These are phyloP conservation scores for Montipora foliosa DNA, from an alignment of 64 coral and sea anemone species.

Conservation along the genomic window DNA sequence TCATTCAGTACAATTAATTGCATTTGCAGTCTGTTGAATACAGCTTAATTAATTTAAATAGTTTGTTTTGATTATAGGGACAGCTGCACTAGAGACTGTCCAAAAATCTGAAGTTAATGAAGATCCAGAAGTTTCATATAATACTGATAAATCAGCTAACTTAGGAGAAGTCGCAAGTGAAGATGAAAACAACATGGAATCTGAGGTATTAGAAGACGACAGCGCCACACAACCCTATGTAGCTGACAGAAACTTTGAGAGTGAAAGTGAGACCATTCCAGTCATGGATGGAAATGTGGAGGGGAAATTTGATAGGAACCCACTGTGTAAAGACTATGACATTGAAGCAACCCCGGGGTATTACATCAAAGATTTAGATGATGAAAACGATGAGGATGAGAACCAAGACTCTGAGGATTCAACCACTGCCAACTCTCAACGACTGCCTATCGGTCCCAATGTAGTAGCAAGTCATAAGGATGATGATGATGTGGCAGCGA, in stretches of 20 bases:
- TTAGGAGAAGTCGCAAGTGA: neutral
- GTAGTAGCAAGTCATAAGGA: neutral
- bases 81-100: neutral
- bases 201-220: slow-evolving; percentile 21
- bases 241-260: slow-evolving; percentile 9
- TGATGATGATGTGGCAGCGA: neutral
- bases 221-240: slow-evolving; percentile 63
- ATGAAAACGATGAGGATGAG: slow-evolving; percentile 18
- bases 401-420: slow-evolving; percentile 12
- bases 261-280: slow-evolving; percentile 7
- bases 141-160: neutral
- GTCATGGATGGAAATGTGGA: neutral
- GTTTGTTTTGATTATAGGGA: neutral
- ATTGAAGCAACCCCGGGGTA: slow-evolving; percentile 28
- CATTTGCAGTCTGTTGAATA: too few relatives aligned
- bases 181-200: neutral
- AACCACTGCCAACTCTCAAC: slow-evolving; percentile 20
- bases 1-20: too few relatives aligned
- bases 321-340: neutral
- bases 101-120: neutral
- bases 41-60: too few relatives aligned
- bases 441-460: neutral
- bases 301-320: neutral
- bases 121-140: neutral
- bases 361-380: neutral